Conservation (phyloP, 1,140 invertebrate species). For the Bacillus rossius region DNA sequence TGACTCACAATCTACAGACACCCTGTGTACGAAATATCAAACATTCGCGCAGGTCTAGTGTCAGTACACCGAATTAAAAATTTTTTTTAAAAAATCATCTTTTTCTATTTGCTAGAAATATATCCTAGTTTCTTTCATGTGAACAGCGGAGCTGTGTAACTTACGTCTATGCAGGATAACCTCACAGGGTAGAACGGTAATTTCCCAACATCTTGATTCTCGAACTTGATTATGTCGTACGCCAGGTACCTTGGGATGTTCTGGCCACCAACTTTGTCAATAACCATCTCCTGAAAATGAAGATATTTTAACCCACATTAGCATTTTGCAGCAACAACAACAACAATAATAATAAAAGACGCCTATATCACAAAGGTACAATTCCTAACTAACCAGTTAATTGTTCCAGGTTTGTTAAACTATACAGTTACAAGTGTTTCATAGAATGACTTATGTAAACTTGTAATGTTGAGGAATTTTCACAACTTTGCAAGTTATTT, state of each 20-base stretch:
- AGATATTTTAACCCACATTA: background rate
- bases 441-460: too few relatives aligned
- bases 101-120: too few relatives aligned
- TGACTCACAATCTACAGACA: too few relatives aligned
- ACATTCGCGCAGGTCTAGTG: too few relatives aligned
- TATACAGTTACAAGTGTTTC: too few relatives aligned
- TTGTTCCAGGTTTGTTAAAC: background rate
- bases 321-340: conserved; percentile 10
- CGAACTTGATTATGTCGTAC: conserved; percentile 90
- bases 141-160: too few relatives aligned
- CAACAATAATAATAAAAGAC: background rate
- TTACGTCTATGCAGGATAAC: conserved; percentile 63
- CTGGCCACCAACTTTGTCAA: conserved; percentile 71
- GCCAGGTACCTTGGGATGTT: conserved; percentile 85
- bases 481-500: too few relatives aligned
- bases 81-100: too few relatives aligned
- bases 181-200: conserved; percentile 70
- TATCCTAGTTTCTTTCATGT: too few relatives aligned
- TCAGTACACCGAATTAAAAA: too few relatives aligned
- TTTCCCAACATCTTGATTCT: conserved; percentile 72
- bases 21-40: too few relatives aligned
- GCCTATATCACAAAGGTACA: background rate
- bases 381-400: conserved; percentile 3
- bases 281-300: conserved; percentile 81
- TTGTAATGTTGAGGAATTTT: too few relatives aligned